Evolutionary conservation across 92 coral and sea anemone genomes (phyloP).

Genomic region (Umimayanthus kanabou): DNA sequence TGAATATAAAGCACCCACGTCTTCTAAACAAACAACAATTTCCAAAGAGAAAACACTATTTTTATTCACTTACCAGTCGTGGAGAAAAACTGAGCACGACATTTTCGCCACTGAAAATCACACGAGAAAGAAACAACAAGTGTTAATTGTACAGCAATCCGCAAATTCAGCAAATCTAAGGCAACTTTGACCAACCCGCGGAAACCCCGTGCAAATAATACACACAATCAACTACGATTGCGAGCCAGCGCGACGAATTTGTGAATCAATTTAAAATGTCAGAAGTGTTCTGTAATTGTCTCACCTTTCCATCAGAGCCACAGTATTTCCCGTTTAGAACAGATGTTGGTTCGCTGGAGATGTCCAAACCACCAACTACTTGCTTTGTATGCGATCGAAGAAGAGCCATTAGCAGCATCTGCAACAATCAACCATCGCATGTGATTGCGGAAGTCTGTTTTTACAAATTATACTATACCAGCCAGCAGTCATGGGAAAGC

Average conservation of each 20-base stretch:
- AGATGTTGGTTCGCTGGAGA: background rate
- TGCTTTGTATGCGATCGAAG: conserved; percentile 13
- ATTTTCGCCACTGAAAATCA: conserved; percentile 36
- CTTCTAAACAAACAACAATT: too few relatives aligned
- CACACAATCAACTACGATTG: too few relatives aligned
- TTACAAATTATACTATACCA: background rate
- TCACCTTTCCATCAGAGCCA: conserved; percentile 27
- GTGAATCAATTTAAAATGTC: background rate
- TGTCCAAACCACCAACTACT: conserved; percentile 15
- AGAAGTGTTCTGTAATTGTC: background rate
- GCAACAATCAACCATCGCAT: background rate
- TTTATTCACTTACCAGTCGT: conserved; percentile 8
- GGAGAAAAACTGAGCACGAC: conserved; percentile 18
- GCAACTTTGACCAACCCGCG: background rate
- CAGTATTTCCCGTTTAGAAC: conserved; percentile 31
- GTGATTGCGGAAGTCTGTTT: conserved; percentile 20
- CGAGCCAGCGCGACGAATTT: background rate
- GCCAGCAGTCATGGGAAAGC: conserved; percentile 18
- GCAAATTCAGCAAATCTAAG: background rate
- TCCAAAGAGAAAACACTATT: background rate
- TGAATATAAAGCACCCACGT: background rate
- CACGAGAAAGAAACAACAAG: background rate
- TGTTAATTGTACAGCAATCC: background rate
- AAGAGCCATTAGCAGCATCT: conserved; percentile 27
- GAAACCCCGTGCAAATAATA: too few relatives aligned